phyloP scores from a whole-genome alignment of 2,888 invertebrate genomes.

The Chrysina gloriosa region DNA sequence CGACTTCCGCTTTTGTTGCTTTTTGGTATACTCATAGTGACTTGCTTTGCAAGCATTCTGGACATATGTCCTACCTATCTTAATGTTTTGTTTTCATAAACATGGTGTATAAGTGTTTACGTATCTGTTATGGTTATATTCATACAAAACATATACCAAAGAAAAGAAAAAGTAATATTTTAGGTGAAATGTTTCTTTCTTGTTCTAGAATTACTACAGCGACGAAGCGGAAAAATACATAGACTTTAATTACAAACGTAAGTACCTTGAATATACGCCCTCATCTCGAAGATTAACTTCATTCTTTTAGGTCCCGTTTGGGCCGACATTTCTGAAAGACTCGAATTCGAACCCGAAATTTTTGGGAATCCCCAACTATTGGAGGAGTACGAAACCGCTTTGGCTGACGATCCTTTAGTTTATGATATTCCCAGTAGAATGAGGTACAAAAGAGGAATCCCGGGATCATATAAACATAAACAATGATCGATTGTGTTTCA shows the following conservation, averaged over 20 bases:
- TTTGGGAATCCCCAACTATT: slow-evolving; percentile 54
- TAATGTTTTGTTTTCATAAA: too few species aligned
- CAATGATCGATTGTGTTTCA: neutral
- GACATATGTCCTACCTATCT: too few species aligned
- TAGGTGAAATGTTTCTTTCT: neutral
- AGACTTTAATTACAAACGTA: slow-evolving; percentile 18
- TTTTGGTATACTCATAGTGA: too few species aligned
- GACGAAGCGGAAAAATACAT: slow-evolving; percentile 13
- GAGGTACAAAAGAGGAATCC: slow-evolving; percentile 51
- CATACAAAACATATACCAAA: too few species aligned
- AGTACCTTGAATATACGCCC: neutral
- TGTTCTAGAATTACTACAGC: slow-evolving; percentile 24
- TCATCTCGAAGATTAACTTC: slow-evolving; percentile 5
- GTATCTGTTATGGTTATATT: too few species aligned
- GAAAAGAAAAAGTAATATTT: too few species aligned
- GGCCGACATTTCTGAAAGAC: slow-evolving; percentile 59
- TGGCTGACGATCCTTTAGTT: slow-evolving; percentile 55
- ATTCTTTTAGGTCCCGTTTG: slow-evolving; percentile 58
- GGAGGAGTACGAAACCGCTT: slow-evolving; percentile 50
- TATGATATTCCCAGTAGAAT: slow-evolving; percentile 54
- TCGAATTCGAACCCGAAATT: slow-evolving; percentile 60
- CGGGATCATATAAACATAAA: slow-evolving; percentile 1
- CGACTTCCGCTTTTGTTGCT: too few species aligned
- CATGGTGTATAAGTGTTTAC: too few species aligned
- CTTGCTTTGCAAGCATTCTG: too few species aligned